Conservation (phyloP, 2,888 invertebrate species). For the Thecophora atra region DNA sequence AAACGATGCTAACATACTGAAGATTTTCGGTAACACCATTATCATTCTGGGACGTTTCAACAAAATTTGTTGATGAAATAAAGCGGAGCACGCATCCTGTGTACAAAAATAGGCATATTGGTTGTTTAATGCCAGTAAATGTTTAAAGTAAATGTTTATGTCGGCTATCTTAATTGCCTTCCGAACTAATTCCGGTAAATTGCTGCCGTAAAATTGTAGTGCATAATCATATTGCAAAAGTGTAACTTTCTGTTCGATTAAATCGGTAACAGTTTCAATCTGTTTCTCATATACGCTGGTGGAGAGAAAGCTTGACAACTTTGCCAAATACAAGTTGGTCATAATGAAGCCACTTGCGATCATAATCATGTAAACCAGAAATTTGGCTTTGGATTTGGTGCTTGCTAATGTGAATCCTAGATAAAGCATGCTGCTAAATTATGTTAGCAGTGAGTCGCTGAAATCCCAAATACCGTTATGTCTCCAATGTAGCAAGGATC, state of each 20-base stretch:
- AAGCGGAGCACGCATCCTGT: constrained; percentile 44
- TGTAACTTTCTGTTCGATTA: constrained; percentile 11
- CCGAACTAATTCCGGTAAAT: background rate
- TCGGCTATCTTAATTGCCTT: background rate
- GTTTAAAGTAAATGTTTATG: background rate
- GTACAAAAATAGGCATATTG: constrained; percentile 40
- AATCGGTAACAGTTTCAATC: constrained; percentile 27
- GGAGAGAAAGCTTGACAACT: constrained; percentile 33
- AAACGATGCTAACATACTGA: constrained; percentile 38
- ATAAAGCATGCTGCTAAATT: no score
- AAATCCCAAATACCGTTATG: constrained; percentile 23
- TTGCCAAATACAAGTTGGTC: constrained; percentile 24
- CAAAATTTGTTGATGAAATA: constrained; percentile 48
- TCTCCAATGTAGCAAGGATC: background rate
- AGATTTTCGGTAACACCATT: constrained; percentile 36
- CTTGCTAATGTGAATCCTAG: no score
- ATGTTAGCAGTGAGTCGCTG: constrained; percentile 16
- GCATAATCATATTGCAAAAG: no score
- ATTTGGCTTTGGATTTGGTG: no score
- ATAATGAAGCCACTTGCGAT: constrained; percentile 34
- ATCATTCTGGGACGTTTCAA: constrained; percentile 41
- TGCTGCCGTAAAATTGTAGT: no score
- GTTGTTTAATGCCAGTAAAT: constrained; percentile 40
- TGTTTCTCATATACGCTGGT: constrained; percentile 28
- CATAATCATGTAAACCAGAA: no score